Evolutionary conservation across 2,888 invertebrate genomes (phyloP), one percentile per base, ranked within the genome.

Genomic region (Epinotia bilunana): DNA sequence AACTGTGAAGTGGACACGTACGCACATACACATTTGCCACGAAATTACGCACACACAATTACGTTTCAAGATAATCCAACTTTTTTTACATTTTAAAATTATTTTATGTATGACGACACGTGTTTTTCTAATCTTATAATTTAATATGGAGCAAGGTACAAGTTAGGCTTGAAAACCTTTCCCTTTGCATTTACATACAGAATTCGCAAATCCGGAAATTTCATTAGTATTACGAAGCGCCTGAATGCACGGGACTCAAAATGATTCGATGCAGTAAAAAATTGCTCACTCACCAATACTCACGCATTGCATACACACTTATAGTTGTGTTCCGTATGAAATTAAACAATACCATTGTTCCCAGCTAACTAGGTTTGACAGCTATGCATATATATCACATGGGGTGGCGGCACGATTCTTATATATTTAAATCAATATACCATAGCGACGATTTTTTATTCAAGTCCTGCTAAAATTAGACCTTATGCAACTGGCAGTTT

Each of bases 291-390:
- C 57, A 53, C 63, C 18, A 43, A 23, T 6, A 16, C 62, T 46
- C 28, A 20, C 23, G 12, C 23, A 4, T n/a, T 7, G 64, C 63
- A 33, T 58, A 74, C 18, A 53, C 58, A 53, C 55, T 53, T 53
- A 64, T 49, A 62, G 53, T 68, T 49, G 13, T 46, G 43, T 49
- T 53, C n/a, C 33, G 43, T 53, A 55, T 43, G 28, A 65, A 74
- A 74, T 74, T 71, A 74, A 71, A 71, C 71, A 74, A 74, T 60
- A 74, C 49, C 28, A 74, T 74, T 70, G 63, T 74, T 69, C 62
- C 33, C 60, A 57, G 55, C 60, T 16, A 65, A 71, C 70, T 64
- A 63, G 23, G 20, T 74, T 74, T 71, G 28, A 53, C 64, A 64
- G 58, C 62, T 70, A 63, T 53, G 64, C 63, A 64, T 61, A 23